Evolutionary conservation across 2,888 invertebrate genomes (phyloP), one percentile per base, ranked within the genome.

Genomic region (Xanthia icteritia): DNA sequence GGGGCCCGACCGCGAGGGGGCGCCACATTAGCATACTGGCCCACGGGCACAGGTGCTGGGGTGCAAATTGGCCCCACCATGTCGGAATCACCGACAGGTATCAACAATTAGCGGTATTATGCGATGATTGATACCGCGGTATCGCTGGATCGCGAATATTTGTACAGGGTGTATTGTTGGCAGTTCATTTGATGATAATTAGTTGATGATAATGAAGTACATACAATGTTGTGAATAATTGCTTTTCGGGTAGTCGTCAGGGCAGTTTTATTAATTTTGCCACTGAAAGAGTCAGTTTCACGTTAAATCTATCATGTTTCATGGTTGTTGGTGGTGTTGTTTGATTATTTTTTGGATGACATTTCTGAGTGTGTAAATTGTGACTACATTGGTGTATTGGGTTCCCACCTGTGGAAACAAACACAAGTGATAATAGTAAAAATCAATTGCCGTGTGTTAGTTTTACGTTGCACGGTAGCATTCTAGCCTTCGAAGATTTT

Each of bases 61-160:
- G 36, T 58, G 69, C 82, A 60, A 77, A 78, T 71, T 75, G 77
- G 61, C 70, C 73, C 66, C 48, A 15, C 36, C n/a, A 20, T 68
- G 58, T 68, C 36, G 58, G 60, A 20, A 60, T 20, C 58, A 31
- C 31, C 45, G 36, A 31, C 81, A 73, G 86, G 79, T 79, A 73
- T 64, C 51, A 48, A 73, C 83, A 87, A 86, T 87, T 87, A 87
- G 79, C 82, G 51, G 58, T 20, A 73, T 83, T 83, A 63, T 76
- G 66, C 56, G 83, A 86, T 84, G 86, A 84, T 84, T 84, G 84
- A 84, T 84, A 82, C 51, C 54, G 73, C 6, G n/a, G 23, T 78
- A 88, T 87, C 88, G 84, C 65, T 58, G 23, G 31, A 80, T 86
- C 88, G 68, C 63, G 63, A 76, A 77, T 73, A 76, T 78, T 75